These are phyloP conservation scores for Tridacna gigas DNA, from an alignment of 2,888 invertebrate species.

Conservation along the genomic window DNA sequence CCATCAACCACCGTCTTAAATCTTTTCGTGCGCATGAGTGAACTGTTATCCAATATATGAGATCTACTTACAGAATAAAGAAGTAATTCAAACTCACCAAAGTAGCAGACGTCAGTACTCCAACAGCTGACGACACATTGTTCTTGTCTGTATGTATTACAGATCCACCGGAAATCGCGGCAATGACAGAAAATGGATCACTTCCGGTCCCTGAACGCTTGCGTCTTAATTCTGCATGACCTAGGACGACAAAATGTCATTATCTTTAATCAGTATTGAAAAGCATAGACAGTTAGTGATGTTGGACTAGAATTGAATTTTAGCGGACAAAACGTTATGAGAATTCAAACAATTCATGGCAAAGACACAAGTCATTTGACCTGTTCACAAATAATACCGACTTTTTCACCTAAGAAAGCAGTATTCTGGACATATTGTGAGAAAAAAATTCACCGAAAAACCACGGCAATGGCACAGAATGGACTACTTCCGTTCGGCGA, in stretches of 20 bases:
- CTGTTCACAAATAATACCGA: no score
- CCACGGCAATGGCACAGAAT: no score
- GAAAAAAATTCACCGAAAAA: no score
- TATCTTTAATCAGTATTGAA: not conserved
- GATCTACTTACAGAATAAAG: no score
- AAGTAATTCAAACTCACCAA: constrained; percentile 22
- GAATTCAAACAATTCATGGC: no score
- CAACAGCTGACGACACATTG: constrained; percentile 39
- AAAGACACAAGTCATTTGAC: no score
- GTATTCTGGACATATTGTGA: no score
- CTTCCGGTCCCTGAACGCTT: constrained; percentile 18
- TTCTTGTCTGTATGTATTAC: constrained; percentile 40
- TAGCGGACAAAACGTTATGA: not conserved
- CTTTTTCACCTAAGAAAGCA: no score
- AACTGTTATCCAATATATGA: no score
- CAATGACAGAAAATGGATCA: constrained; percentile 23
- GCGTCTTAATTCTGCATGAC: constrained; percentile 2
- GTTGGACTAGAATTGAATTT: not conserved
- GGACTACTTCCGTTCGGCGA: no score
- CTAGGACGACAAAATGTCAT: not conserved
- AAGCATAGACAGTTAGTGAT: not conserved
- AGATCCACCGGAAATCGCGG: constrained; percentile 42
- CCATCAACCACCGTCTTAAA: no score
- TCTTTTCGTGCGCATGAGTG: no score
- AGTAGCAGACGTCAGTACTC: constrained; percentile 26